Base-by-base conservation (phyloP, 2,113 vertebrate genomes). In the Callospermophilus lateralis region DNA sequence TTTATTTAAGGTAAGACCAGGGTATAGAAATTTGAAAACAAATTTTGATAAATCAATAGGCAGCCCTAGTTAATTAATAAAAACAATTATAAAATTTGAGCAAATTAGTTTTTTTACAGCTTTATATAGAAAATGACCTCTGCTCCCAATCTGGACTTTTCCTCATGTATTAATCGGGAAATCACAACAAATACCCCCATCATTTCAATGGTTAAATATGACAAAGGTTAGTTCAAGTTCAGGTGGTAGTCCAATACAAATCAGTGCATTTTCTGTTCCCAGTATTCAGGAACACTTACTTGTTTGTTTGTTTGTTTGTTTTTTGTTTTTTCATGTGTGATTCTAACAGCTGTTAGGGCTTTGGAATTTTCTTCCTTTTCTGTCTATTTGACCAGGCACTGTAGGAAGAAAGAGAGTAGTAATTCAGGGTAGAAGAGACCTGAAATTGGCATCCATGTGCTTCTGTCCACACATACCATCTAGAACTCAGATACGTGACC, bases 1-100 rank as follows among this genome's bases (percentile, higher is more conserved):
- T 89, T 93, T 77, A 78, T n/a, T 77, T 53, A 70, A 94, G 55
- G 12, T 55, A 48, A 61, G 20, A 77, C 48, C 32, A 79, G 8
- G 32, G 24, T 53, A n/a, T 10, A 84, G 48, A 93, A 63, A 84
- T 70, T 91, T 70, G 68, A 81, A 90, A 88, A 55, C 45, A 90
- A 94, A 80, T 93, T 92, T 89, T 80, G 73, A 63, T 83, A 73
- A 37, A 11, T 68, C 45, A n/a, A 70, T 6, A 53, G 16, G 6
- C 28, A 87, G 32, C 20, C 0, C 9, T 53, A 61, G 78, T 92
- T 89, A 79, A 81, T 65, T 90, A 51, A 34, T 48, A 63, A 83
- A 88, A 88, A n/a, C n/a, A 90, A 77, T 2, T 73, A 53, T 55
- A 81, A 26, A 37, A 1, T 76, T 8, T 76, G 58, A 84, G 58